Base-by-base conservation (phyloP, 92 coral and sea anemone species). In the Porites lobata region DNA sequence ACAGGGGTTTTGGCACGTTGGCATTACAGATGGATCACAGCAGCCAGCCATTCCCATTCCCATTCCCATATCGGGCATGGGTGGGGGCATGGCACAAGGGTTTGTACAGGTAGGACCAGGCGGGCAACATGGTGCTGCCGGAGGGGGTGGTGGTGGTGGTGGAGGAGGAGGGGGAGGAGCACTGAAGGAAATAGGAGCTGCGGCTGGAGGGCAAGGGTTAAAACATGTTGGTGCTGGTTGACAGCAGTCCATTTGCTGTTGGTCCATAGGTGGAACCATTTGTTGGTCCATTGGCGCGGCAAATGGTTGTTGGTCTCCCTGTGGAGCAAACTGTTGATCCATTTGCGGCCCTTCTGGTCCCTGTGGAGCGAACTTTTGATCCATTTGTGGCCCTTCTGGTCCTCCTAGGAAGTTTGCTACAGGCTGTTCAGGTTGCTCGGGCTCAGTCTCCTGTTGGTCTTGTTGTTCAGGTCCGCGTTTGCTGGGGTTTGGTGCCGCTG, bases 1-100 rank as follows among this genome's bases (percentile, higher is more conserved):
- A 65, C 98, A 95, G 29, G 98, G 98, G 72, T 95, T 95, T 72
- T 82, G 86, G 72, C 98, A 95, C 15, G 78, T 80, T 79, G 92
- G 95, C 67, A 74, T 86, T 72, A 93, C 43, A 38, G 79, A 56
- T 57, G 98, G 96, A 57, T 95, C 93, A 69, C 98, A 95, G 64
- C 98, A 95, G 52, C 91, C 94, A 0, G 89, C 94, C 94, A 91
- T 91, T 47, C 66, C 86, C 86, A 91, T 91, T 47, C 66, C 86
- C 86, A 82, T 82, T 50, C 82, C 89, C 83, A 85, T 77, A 12
- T 68, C 83, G 8, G 87, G 93, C 93, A 89, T 86, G 19, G 91
- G 93, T 13, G 86, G 91, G 64, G 95, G 92, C 72, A 82, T 69
- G 47, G 84, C 85, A 68, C 96, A 93, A 12, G 96, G 96, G 75